phyloP scores from a whole-genome alignment of 1,140 invertebrate genomes.

The Chironomus striatipennis region DNA sequence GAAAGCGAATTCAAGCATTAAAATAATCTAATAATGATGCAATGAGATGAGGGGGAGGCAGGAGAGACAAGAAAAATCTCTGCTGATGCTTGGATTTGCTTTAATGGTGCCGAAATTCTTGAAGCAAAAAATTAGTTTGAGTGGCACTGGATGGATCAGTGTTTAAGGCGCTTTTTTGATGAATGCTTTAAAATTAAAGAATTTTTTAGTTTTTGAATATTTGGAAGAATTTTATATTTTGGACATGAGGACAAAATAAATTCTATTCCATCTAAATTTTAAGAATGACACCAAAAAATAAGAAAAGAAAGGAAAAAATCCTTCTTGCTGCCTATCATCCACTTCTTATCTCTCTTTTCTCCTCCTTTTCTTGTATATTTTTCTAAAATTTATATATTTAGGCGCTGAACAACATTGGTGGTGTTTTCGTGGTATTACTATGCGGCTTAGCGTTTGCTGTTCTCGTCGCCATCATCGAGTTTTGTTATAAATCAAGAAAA shows the following conservation, averaged over 20 bases:
- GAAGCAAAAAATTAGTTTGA: no score
- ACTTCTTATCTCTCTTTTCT: background rate
- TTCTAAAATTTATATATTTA: background rate
- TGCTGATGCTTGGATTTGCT: background rate
- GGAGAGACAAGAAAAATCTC: background rate
- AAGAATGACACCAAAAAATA: background rate
- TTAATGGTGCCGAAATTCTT: conserved; percentile 8
- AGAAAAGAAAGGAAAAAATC: background rate
- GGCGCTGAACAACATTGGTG: conserved; percentile 50
- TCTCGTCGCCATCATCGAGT: conserved; percentile 83
- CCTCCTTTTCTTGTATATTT: conserved; percentile 2
- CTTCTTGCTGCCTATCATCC: background rate
- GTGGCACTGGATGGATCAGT: no score
- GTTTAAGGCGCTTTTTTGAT: no score
- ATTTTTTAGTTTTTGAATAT: no score
- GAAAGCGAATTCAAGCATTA: background rate
- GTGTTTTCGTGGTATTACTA: conserved; percentile 91
- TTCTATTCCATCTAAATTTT: no score
- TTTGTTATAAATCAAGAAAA: conserved; percentile 88
- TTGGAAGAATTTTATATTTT: no score
- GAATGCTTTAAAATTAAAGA: no score
- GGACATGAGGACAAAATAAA: no score
- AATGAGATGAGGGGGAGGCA: background rate
- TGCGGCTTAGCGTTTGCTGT: conserved; percentile 82
- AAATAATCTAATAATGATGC: conserved; percentile 4